phyloP scores from a whole-genome alignment of 2,888 invertebrate genomes.

The Caenorhabditis sulstoni region DNA sequence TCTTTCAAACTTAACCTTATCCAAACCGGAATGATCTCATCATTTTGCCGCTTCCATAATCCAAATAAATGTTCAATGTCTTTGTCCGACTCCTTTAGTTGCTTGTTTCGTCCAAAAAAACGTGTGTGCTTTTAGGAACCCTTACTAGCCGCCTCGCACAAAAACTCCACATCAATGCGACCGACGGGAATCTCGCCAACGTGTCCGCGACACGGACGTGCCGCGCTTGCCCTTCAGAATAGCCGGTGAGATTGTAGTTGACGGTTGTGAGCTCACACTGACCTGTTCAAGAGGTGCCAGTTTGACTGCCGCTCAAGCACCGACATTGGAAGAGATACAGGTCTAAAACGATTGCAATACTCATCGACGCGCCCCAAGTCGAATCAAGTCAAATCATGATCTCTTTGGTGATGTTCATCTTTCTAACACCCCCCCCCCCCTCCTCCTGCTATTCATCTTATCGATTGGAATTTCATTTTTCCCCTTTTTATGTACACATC shows the following conservation, averaged over 20 bases:
- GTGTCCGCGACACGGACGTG: constrained; percentile 79
- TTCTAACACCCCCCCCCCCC: background rate
- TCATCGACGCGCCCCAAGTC: constrained; percentile 9
- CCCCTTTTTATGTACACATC: constrained; percentile 41
- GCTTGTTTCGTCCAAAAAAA: constrained; percentile 15
- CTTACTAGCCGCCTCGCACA: constrained; percentile 73
- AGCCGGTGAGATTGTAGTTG: constrained; percentile 40
- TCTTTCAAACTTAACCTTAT: background rate
- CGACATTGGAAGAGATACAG: constrained; percentile 73
- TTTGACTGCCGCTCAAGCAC: constrained; percentile 63
- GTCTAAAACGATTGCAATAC: constrained; percentile 55
- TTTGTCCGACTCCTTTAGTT: background rate
- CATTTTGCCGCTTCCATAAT: constrained; percentile 2
- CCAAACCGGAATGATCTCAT: background rate
- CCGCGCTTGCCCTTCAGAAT: constrained; percentile 68
- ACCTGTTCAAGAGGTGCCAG: constrained; percentile 63
- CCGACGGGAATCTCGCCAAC: constrained; percentile 79
- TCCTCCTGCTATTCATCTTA: constrained; percentile 10
- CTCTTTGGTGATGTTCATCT: constrained; percentile 6
- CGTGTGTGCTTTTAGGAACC: constrained; percentile 76
- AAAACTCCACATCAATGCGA: constrained; percentile 66
- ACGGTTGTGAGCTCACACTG: constrained; percentile 16
- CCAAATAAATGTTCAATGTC: constrained; percentile 36
- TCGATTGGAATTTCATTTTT: constrained; percentile 12
- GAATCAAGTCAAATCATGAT: constrained; percentile 30